A percentile compares a stretch with the other conserved stretches of the same genome.
phyloP scores from a whole-genome alignment of 2,888 invertebrate genomes.

The Lagria hirta region DNA sequence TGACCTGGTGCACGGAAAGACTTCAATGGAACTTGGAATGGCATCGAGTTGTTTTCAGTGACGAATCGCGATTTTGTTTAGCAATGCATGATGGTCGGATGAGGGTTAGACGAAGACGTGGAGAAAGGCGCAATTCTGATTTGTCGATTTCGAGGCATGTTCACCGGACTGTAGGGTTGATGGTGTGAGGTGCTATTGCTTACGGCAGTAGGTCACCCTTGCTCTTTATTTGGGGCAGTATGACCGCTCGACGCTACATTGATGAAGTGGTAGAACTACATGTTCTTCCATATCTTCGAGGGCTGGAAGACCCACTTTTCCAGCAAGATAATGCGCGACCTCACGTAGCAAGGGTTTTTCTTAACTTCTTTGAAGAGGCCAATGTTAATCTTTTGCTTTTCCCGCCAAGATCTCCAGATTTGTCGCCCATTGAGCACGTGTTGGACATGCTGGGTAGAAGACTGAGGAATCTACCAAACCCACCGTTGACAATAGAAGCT shows the following conservation, averaged over 20 bases:
- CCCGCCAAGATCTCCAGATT: too few species aligned
- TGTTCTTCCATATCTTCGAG: conserved; percentile 2
- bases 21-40: conserved; percentile 1
- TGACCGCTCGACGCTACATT: not conserved
- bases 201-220: conserved; percentile 5
- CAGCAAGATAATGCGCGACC: conserved; percentile 4
- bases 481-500: not conserved
- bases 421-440: too few species aligned
- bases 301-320: not conserved
- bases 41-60: not conserved
- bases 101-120: conserved; percentile 1
- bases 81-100: not conserved
- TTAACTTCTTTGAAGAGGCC: not conserved
- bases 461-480: conserved; percentile 1
- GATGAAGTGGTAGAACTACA: conserved; percentile 10
- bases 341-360: conserved; percentile 1
- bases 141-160: conserved; percentile 1
- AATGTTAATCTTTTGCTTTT: conserved; percentile 3
- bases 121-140: not conserved
- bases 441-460: too few species aligned
- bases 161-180: not conserved
- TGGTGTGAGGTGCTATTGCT: conserved; percentile 4
- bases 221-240: conserved; percentile 1
- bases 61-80: not conserved
- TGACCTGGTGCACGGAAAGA: conserved; percentile 2